Evolutionary conservation across 2,888 invertebrate species (phyloP), one percentile per base, ranked within the genome.

Genomic region (Erpobdella octoculata): DNA sequence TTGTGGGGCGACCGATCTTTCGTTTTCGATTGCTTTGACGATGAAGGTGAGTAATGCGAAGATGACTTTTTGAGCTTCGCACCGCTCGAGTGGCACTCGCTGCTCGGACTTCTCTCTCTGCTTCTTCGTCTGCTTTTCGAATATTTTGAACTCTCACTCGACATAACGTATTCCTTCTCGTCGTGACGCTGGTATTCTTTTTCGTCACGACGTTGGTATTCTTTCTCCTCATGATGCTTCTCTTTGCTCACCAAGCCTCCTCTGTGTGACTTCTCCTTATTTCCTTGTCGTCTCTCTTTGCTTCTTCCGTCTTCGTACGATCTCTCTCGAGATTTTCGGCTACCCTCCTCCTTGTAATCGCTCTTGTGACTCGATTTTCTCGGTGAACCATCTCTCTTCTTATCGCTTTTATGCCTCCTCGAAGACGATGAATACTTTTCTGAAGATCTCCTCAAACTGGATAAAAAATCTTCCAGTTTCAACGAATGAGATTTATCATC

Each of bases 291-390:
- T 53, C 53, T 53, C 21, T 53, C 53, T 53, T 28, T 53, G 53
- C 21, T 53, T 3, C 6, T n/a, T 53, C 53, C 53, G n/a, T n/a
- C n/a, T n/a, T n/a, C n/a, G n/a, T n/a, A n/a, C 18, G 53, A 53
- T 28, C 28, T 53, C 8, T 28, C 28, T 28, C 53, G 53, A 21
- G 2, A 25, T 53, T 28, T 53, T 28, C 53, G 21, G 28, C 1
- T n/a, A 53, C 21, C 21, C n/a, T 53, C 28, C 28, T 53, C 53
- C 18, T 15, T 53, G 53, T 53, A 28, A 25, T 53, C 28, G 21
- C 53, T 53, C 53, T 9, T 53, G 12, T 53, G 53, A n/a, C 53
- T 53, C n/a, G 53, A 53, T n/a, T n/a, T n/a, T n/a, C n/a, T 53
- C 18, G 53, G 28, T n/a, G 53, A 53, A 12, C 8, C 21, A 28